These are phyloP conservation scores for Heteromormyrus szaboi DNA, from an alignment of 2,797 vertebrate species.

Conservation along the genomic window DNA sequence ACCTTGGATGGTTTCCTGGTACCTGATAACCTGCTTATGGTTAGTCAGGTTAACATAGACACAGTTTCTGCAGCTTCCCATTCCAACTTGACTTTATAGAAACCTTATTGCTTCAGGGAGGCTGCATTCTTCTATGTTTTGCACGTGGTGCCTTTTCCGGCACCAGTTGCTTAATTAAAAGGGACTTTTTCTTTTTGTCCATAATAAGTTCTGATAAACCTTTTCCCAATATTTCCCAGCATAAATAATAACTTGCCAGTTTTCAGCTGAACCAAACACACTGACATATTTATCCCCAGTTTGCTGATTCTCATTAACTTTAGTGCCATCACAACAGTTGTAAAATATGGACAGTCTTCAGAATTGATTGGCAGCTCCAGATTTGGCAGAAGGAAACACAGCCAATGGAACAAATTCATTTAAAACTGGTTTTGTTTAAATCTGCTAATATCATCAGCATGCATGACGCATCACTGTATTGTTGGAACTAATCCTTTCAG, in stretches of 20 bases:
- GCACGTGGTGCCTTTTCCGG: slow-evolving; percentile 47
- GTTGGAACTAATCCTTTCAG: slow-evolving; percentile 38
- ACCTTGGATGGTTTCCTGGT: background rate
- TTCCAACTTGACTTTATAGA: slow-evolving; percentile 35
- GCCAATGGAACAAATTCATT: background rate
- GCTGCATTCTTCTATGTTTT: background rate
- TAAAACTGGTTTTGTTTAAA: slow-evolving; percentile 20
- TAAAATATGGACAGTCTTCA: background rate
- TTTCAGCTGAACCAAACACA: background rate
- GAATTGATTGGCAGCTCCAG: background rate
- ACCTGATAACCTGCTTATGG: background rate
- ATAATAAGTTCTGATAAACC: background rate
- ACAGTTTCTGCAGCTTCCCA: background rate
- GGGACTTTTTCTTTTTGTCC: slow-evolving; percentile 37
- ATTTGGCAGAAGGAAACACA: background rate
- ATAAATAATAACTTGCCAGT: background rate
- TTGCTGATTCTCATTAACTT: background rate
- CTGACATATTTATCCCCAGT: background rate
- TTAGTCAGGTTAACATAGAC: background rate
- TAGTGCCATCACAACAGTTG: background rate
- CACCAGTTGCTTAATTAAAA: slow-evolving; percentile 46
- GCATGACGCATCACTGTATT: slow-evolving; percentile 26
- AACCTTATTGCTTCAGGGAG: background rate
- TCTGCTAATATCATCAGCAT: slow-evolving; percentile 31
- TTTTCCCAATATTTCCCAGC: background rate